A percentile compares a stretch with the other conserved stretches of the same genome.
Evolutionary conservation across 2,888 invertebrate species (phyloP).

Genomic region (Leptura quadrifasciata): DNA sequence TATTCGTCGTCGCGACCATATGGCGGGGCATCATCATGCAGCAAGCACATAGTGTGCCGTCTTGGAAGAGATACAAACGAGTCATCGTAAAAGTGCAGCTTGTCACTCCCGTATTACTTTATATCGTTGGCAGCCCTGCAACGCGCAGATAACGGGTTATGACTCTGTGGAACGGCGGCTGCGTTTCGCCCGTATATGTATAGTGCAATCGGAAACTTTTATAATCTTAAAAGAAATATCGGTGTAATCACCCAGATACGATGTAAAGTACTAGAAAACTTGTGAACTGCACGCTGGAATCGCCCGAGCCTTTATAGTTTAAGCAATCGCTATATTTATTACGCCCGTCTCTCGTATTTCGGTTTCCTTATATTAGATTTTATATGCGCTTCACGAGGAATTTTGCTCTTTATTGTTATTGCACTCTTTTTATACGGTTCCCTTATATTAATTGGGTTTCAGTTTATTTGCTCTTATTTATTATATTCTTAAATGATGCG

Average conservation of each 20-base stretch:
- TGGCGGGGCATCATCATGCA: slow-evolving; percentile 25
- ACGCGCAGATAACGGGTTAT: slow-evolving; percentile 67
- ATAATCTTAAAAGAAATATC: slow-evolving; percentile 61
- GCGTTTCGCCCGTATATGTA: slow-evolving; percentile 40
- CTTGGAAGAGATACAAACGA: slow-evolving; percentile 55
- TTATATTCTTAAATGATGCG: background rate
- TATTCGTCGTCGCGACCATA: slow-evolving; percentile 35
- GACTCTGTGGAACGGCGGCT: slow-evolving; percentile 35
- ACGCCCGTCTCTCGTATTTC: background rate
- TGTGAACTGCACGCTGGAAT: slow-evolving; percentile 36
- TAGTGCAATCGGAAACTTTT: slow-evolving; percentile 62
- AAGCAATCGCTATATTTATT: slow-evolving; percentile 32
- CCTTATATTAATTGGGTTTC: slow-evolving; percentile 1
- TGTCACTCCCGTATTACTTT: slow-evolving; percentile 65
- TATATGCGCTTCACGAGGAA: background rate
- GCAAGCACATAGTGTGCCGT: slow-evolving; percentile 34
- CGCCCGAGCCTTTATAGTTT: slow-evolving; percentile 30
- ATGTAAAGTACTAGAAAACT: slow-evolving; percentile 47
- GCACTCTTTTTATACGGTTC: background rate
- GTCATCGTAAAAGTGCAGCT: slow-evolving; percentile 62
- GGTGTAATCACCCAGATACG: slow-evolving; percentile 54
- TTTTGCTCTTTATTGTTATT: background rate
- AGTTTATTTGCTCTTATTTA: background rate
- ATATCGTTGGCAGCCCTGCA: slow-evolving; percentile 63
- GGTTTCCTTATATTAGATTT: slow-evolving; percentile 23